Percentiles rank a stretch among this genome's conserved stretches.
Conservation (phyloP, 2,113 vertebrate genomes). For the Lophochroa leadbeateri region DNA sequence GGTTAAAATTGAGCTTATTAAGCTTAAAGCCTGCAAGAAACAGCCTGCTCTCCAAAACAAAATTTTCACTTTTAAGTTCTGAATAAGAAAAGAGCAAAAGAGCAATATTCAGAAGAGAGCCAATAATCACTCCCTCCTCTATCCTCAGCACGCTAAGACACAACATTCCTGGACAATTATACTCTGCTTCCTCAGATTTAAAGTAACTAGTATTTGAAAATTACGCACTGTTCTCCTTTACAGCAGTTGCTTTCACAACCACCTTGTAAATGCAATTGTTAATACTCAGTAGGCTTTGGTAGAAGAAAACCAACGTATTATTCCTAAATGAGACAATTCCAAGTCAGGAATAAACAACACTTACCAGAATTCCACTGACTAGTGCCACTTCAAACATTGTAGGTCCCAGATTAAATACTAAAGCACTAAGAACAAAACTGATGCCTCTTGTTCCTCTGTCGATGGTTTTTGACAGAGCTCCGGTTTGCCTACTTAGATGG, state of each 20-base stretch:
- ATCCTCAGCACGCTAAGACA: not conserved
- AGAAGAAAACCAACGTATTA: not conserved
- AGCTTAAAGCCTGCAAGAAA: not conserved
- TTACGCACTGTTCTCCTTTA: not conserved
- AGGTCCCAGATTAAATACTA: conserved; percentile 97
- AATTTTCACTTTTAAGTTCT: not conserved
- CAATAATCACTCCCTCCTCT: not conserved
- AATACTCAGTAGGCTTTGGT: not conserved
- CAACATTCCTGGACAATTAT: not conserved
- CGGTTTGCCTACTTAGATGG: conserved; percentile 95
- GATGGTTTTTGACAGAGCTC: conserved; percentile 95
- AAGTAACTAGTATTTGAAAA: not conserved
- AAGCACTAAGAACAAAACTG: conserved; percentile 94
- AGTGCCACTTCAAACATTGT: conserved; percentile 93
- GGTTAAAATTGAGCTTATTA: not conserved
- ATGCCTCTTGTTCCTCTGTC: conserved; percentile 96
- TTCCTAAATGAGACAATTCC: not conserved
- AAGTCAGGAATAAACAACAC: not conserved
- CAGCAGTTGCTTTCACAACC: not conserved
- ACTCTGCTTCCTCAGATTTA: not conserved
- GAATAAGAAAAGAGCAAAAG: not conserved
- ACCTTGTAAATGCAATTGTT: not conserved
- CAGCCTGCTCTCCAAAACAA: not conserved
- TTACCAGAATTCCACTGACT: conserved; percentile 92
- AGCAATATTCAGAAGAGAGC: not conserved